Base-by-base conservation (phyloP, 2,797 vertebrate species). In the Emydoidea blandingii region DNA sequence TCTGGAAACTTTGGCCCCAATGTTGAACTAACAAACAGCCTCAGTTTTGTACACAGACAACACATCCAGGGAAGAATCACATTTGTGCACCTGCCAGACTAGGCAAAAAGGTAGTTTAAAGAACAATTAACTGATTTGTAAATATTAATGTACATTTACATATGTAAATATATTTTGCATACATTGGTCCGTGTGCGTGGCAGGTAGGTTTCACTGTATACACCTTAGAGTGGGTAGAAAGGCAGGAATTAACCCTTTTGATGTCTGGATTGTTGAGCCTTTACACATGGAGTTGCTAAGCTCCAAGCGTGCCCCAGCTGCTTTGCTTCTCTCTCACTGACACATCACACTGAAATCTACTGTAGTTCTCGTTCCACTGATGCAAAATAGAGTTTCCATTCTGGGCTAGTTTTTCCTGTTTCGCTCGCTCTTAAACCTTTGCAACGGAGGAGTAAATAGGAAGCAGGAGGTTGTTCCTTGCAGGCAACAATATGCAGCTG, bases 41-140 rank as follows among this genome's bases (percentile, higher is more conserved):
- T 80, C 54, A 11, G 27, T 87, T 96, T 90, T 78, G 25, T 25
- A 21, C 12, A 21, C 7, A 82, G 83, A 91, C 16, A 68, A 16
- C 31, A 93, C 86, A 44, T 53, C 76, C 79, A 83, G 49, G 5
- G 9, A 84, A 94, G 91, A 23, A 2, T 0, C 53, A 4, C 85
- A 72, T 19, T 74, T 91, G 89, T 37, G 80, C 18, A 96, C 49
- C 74, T 89, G 76, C 59, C 88, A 81, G 49, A 81, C 93, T 15
- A 94, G 41, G 54, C 47, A 94, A 79, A 86, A 92, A 86, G 34
- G 49, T 72, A 95, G 86, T 31, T 76, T 88, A 92, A 93, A 85
- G 41, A 41, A 65, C 27, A 90, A 85, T 2, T 19, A 89, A 79
- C 78, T 34, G 8, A 21, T 29, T 5, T 94, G 50, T 27, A 90